Percentiles rank a stretch among this genome's conserved stretches.
Evolutionary conservation across 2,888 invertebrate species (phyloP).

Genomic region (Agrochola litura): DNA sequence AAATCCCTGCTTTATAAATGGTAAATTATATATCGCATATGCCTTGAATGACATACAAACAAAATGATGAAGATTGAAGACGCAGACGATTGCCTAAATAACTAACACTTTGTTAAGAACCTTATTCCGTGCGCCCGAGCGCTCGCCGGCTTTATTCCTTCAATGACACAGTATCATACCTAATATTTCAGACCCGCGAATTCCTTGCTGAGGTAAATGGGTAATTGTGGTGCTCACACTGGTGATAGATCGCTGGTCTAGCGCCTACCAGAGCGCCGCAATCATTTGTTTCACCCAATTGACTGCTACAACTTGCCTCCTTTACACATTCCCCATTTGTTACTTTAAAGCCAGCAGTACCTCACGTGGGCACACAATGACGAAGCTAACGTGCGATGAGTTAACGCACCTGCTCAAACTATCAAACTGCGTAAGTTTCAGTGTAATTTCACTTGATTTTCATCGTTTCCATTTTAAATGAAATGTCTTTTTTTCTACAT

Average conservation of each 20-base stretch:
- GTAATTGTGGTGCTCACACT: conserved; percentile 59
- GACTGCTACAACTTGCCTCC: conserved; percentile 55
- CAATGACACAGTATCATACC: conserved; percentile 58
- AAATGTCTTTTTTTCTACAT: conserved; percentile 29
- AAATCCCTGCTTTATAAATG: background rate
- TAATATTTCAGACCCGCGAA: conserved; percentile 59
- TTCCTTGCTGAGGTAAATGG: conserved; percentile 61
- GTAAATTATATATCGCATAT: background rate
- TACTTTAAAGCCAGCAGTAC: conserved; percentile 39
- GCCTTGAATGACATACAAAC: conserved; percentile 29
- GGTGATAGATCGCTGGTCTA: conserved; percentile 52
- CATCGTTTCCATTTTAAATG: conserved; percentile 29
- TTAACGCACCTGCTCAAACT: conserved; percentile 21
- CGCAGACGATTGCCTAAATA: conserved; percentile 45
- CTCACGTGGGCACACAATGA: conserved; percentile 14
- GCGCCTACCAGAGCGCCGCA: conserved; percentile 48
- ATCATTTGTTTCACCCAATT: conserved; percentile 62
- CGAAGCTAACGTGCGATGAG: conserved; percentile 15
- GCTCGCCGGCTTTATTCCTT: conserved; percentile 36
- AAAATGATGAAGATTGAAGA: conserved; percentile 42
- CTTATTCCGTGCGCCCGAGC: conserved; percentile 35
- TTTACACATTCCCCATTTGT: conserved; percentile 54
- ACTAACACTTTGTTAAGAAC: conserved; percentile 46
- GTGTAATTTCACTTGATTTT: conserved; percentile 26
- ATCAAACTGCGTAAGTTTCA: conserved; percentile 9